Conservation (phyloP, 2,888 invertebrate genomes). For the Dexiosoma caninum region DNA sequence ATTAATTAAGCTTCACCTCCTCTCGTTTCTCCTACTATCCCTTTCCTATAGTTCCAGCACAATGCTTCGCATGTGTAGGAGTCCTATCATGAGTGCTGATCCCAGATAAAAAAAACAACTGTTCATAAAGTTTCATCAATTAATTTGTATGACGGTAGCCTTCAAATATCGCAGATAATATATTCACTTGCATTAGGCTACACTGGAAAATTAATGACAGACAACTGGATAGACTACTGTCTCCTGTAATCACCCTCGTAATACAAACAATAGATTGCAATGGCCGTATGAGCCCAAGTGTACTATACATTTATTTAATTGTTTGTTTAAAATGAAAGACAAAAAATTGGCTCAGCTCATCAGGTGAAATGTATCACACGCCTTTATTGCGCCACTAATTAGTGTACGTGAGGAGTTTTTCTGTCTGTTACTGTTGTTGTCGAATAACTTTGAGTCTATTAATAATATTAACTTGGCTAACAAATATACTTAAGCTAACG, state of each 20-base stretch:
- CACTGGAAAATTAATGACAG: neutral
- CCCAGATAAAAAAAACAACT: no score
- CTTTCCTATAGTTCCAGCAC: no score
- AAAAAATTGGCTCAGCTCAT: conserved; percentile 6
- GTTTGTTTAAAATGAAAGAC: neutral
- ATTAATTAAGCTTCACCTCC: no score
- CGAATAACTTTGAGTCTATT: conserved; percentile 20
- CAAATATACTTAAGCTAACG: conserved; percentile 1
- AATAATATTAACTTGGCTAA: conserved; percentile 33
- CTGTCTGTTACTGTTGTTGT: neutral
- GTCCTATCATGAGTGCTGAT: no score
- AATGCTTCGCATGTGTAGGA: no score
- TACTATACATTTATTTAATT: neutral
- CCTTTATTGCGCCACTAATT: conserved; percentile 62
- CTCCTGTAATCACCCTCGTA: neutral
- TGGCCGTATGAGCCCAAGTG: neutral
- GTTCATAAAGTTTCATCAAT: no score
- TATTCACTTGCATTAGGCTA: neutral
- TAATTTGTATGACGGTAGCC: neutral
- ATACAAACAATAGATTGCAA: neutral
- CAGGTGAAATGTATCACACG: conserved; percentile 61
- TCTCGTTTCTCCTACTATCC: no score
- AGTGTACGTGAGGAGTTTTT: conserved; percentile 56
- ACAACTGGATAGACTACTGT: neutral
- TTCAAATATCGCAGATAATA: neutral